phyloP scores from a whole-genome alignment of 2,113 vertebrate genomes.

The Phalacrocorax aristotelis region DNA sequence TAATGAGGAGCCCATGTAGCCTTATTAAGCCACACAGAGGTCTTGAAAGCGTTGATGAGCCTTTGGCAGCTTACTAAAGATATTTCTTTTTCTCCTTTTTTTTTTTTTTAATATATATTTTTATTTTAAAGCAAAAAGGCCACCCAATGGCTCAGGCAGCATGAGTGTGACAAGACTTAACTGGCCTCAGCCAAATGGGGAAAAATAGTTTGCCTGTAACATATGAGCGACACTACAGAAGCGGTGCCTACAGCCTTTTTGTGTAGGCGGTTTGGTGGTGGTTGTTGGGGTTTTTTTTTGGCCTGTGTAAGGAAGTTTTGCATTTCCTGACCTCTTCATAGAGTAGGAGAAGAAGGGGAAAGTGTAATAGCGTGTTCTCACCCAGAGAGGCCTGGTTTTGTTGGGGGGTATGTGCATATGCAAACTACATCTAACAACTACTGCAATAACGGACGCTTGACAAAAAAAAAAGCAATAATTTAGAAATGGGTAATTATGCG shows the following conservation, averaged over 20 bases:
- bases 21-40: neutral
- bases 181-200: neutral
- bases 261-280: neutral
- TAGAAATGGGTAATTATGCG: neutral
- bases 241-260: neutral
- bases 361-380: neutral
- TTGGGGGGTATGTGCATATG: too few relatives aligned
- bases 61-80: neutral
- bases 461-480: conserved; percentile 42
- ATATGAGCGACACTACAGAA: neutral
- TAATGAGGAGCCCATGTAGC: neutral
- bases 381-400: neutral
- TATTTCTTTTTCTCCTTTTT: too few relatives aligned
- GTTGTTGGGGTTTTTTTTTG: neutral
- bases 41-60: neutral
- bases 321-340: neutral
- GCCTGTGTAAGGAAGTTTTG: neutral
- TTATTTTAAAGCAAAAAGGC: neutral
- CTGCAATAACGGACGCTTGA: conserved; percentile 16
- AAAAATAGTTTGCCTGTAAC: neutral
- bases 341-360: neutral
- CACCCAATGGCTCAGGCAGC: neutral
- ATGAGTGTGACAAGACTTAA: neutral
- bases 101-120: too few relatives aligned
- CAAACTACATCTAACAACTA: neutral